A percentile compares a stretch with the other conserved stretches of the same genome.
These are phyloP conservation scores for human DNA, from an alignment of 2,113 vertebrate genomes.

Conservation along the genomic window DNA sequence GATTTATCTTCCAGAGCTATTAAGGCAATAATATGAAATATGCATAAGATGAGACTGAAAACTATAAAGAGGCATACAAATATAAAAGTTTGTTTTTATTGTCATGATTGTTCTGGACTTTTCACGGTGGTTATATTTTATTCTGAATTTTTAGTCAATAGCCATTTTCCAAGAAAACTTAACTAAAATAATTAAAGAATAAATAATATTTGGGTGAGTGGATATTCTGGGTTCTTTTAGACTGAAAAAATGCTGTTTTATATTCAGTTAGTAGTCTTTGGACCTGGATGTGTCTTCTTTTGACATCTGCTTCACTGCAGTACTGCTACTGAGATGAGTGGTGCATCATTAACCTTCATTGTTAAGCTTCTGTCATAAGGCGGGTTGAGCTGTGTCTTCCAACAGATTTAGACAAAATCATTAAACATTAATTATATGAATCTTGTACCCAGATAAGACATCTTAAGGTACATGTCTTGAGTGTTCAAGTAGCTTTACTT, in stretches of 20 bases:
- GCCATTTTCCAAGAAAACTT: neutral
- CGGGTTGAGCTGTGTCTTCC: neutral
- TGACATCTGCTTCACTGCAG: neutral
- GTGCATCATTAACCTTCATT: neutral
- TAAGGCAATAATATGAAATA: neutral
- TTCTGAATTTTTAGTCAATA: neutral
- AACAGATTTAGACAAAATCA: slow-evolving; percentile 1
- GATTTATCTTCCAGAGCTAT: neutral
- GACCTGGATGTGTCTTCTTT: neutral
- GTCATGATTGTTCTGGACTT: neutral
- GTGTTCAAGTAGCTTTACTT: neutral
- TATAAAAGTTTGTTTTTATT: neutral
- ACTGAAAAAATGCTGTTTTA: neutral
- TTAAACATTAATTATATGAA: neutral
- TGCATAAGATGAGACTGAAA: neutral
- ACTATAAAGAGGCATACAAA: neutral
- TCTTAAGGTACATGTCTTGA: neutral
- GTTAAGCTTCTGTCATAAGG: neutral
- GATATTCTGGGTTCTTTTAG: neutral
- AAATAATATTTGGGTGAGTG: neutral
- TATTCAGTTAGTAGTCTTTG: neutral
- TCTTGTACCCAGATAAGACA: neutral
- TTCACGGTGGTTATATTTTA: neutral
- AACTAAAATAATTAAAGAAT: neutral
- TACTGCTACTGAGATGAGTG: neutral